Percentiles rank a stretch among this genome's conserved stretches.
These are phyloP conservation scores for Apodemia arnacis DNA, from an alignment of 2,888 invertebrate genomes.

Conservation along the genomic window DNA sequence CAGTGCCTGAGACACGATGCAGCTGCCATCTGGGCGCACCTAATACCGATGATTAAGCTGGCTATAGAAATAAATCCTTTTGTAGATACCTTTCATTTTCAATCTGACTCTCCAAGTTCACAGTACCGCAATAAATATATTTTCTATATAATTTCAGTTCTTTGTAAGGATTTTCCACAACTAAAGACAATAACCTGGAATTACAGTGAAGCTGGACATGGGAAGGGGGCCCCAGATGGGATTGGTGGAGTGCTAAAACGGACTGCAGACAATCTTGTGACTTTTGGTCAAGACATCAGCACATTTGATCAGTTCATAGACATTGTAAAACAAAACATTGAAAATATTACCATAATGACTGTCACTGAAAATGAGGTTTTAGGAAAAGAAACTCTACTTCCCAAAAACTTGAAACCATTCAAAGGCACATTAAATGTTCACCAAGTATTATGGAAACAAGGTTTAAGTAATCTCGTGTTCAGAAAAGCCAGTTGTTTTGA, in stretches of 20 bases:
- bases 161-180: constrained; percentile 12
- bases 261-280: constrained; percentile 3
- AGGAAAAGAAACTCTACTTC: not conserved
- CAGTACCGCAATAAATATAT: constrained; percentile 20
- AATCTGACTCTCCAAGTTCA: constrained; percentile 23
- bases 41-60: constrained; percentile 37
- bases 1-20: constrained; percentile 49
- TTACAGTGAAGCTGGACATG: constrained; percentile 4
- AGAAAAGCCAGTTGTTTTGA: no score
- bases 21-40: constrained; percentile 56
- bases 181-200: constrained; percentile 16
- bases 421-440: not conserved
- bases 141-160: constrained; percentile 5
- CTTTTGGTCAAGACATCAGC: constrained; percentile 10
- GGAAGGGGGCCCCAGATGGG: constrained; percentile 6
- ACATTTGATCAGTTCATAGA: constrained; percentile 17
- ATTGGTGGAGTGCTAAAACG: not conserved
- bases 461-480: no score
- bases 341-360: not conserved
- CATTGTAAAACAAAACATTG: not conserved
- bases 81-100: constrained; percentile 19
- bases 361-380: not conserved
- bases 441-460: not conserved
- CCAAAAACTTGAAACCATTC: not conserved
- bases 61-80: constrained; percentile 12